Evolutionary conservation across 1,140 invertebrate genomes (phyloP).

Genomic region (Drosophila nannoptera): DNA sequence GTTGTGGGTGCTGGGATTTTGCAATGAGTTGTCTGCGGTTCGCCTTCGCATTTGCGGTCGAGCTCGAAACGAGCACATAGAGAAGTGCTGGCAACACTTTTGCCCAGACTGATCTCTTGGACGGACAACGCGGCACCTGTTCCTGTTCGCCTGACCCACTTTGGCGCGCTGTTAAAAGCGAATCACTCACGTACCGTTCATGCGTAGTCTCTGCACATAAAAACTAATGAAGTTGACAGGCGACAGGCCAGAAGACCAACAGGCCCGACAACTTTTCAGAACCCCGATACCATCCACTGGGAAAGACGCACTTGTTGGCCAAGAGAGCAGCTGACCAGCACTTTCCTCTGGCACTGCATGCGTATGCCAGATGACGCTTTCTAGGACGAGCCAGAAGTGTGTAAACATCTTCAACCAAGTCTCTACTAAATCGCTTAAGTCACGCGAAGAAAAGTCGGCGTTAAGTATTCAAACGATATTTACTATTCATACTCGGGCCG

Average conservation of each 20-base stretch:
- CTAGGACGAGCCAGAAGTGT: conserved; percentile 4
- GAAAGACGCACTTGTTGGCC: conserved; percentile 5
- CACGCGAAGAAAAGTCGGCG: conserved; percentile 31
- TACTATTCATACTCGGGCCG: neutral
- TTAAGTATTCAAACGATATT: conserved; percentile 5
- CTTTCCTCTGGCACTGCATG: conserved; percentile 40
- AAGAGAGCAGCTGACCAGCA: conserved; percentile 36
- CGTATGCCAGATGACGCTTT: conserved; percentile 9
- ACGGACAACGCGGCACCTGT: conserved; percentile 33
- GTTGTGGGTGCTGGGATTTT: conserved; percentile 34
- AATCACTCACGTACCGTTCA: conserved; percentile 33
- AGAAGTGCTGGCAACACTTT: conserved; percentile 19
- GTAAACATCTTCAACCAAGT: conserved; percentile 30
- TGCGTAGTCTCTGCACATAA: conserved; percentile 27
- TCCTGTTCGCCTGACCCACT: conserved; percentile 57
- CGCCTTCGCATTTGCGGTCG: conserved; percentile 53
- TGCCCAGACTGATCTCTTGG: conserved; percentile 2
- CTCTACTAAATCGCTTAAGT: conserved; percentile 41
- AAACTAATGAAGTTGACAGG: conserved; percentile 55
- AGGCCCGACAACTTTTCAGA: conserved; percentile 49
- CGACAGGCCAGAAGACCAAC: conserved; percentile 28
- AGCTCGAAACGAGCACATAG: conserved; percentile 11
- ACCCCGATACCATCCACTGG: conserved; percentile 10
- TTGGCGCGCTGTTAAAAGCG: conserved; percentile 39
- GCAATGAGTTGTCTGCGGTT: conserved; percentile 33